phyloP scores from a whole-genome alignment of 2,113 vertebrate genomes.

The Tichodroma muraria region DNA sequence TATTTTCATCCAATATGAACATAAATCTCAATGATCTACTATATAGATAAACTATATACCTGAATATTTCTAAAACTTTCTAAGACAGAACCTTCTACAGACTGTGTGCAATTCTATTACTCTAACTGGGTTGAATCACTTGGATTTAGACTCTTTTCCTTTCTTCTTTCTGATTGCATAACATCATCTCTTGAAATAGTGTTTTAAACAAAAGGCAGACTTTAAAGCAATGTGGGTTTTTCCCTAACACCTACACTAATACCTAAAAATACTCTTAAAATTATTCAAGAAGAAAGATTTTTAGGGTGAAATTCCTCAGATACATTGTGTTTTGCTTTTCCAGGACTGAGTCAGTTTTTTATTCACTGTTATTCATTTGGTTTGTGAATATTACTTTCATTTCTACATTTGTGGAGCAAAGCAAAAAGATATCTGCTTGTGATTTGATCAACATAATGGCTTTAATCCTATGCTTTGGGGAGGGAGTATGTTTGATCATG shows the following conservation, averaged over 20 bases:
- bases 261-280: slow-evolving; percentile 40
- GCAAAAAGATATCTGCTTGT: neutral
- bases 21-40: neutral
- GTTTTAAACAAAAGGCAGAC: slow-evolving; percentile 24
- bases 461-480: neutral
- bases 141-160: neutral
- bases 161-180: neutral
- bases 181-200: neutral
- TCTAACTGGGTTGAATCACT: neutral
- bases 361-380: neutral
- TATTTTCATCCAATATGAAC: neutral
- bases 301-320: neutral
- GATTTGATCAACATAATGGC: neutral
- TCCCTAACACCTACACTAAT: neutral
- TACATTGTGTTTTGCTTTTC: slow-evolving; percentile 14
- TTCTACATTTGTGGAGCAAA: neutral
- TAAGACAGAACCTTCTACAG: neutral
- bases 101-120: neutral
- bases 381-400: neutral
- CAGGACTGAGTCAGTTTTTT: neutral
- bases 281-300: slow-evolving; percentile 8
- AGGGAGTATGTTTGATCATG: neutral
- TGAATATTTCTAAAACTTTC: neutral
- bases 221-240: slow-evolving; percentile 28
- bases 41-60: neutral